Evolutionary conservation across 2,797 vertebrate species (phyloP), one percentile per base, ranked within the genome.

Genomic region (Cryptoprocta ferox): DNA sequence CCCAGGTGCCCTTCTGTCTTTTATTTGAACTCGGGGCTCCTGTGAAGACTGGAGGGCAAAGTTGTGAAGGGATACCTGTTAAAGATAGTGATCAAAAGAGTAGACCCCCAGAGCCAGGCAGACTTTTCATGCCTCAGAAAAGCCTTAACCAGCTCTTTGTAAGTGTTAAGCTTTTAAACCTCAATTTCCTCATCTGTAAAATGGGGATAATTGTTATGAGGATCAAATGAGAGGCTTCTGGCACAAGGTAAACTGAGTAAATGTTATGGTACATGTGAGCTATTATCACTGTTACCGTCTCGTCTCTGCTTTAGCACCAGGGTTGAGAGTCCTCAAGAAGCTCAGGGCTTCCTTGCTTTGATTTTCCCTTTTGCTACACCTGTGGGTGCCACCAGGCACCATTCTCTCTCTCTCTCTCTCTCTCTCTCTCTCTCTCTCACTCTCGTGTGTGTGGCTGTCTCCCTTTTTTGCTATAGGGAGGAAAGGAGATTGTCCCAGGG

Each of bases 11-110:
- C 56, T n/a, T 42, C 1, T 24, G 45, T 50, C 81, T 95, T 95
- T 87, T 81, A n/a, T 87, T 82, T 89, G 94, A 71, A 85, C 45
- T 87, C 16, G 18, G 75, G 42, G 18, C 65, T 96, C 78, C 26
- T n/a, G 6, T 59, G 59, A 71, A 81, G 66, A 26, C 65, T 65
- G 73, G 32, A 56, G n/a, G 65, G n/a, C 19, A 26, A 35, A 81
- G 30, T 8, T 59, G 56, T 65, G 56, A 61, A 81, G 39, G n/a
- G 80, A 82, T 93, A 16, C n/a, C 30, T 65, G 42, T 61, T 63
- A 59, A 81, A 85, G 19, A 61, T 19, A 10, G 19, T 28, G 71
- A 45, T 45, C 53, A 30, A 42, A 8, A 83, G 30, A 19, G 30
- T 42, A 82, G 71, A 63, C 19, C 28, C 28, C 59, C 83, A 48